A percentile compares a stretch with the other conserved stretches of the same genome.
phyloP scores from a whole-genome alignment of 1,140 invertebrate genomes.

The Leptinotarsa lineolata region DNA sequence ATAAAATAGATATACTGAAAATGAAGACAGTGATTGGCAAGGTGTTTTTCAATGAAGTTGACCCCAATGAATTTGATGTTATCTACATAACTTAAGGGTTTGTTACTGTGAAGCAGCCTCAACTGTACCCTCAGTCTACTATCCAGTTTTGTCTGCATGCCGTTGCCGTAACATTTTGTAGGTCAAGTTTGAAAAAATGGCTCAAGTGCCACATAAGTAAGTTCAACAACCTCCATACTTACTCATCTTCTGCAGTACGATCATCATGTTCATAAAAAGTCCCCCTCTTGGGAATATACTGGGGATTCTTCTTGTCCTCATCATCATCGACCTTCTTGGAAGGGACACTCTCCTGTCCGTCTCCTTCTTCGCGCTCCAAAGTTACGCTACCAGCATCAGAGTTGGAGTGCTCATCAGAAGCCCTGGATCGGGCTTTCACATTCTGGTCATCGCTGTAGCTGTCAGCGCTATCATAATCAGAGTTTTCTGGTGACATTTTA shows the following conservation, averaged over 20 bases:
- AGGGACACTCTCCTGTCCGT: slow-evolving; percentile 65
- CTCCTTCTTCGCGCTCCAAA: slow-evolving; percentile 63
- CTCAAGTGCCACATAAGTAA: neutral
- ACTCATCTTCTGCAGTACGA: slow-evolving; percentile 74
- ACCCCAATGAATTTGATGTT: too few relatives aligned
- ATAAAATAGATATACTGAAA: too few relatives aligned
- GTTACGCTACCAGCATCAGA: slow-evolving; percentile 58
- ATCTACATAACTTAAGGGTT: too few relatives aligned
- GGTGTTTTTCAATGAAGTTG: too few relatives aligned
- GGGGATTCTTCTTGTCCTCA: slow-evolving; percentile 93
- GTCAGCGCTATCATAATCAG: slow-evolving; percentile 52
- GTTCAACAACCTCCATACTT: slow-evolving; percentile 41
- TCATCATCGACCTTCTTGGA: slow-evolving; percentile 84
- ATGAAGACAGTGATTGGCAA: too few relatives aligned
- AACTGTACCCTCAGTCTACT: too few relatives aligned
- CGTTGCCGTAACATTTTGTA: neutral
- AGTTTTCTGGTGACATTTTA: slow-evolving; percentile 44
- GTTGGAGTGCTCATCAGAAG: slow-evolving; percentile 34
- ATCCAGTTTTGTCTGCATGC: too few relatives aligned
- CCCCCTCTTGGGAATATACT: slow-evolving; percentile 94
- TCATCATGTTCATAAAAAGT: slow-evolving; percentile 97
- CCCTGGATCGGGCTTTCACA: slow-evolving; percentile 38
- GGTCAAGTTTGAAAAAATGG: slow-evolving; percentile 11
- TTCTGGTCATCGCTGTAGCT: slow-evolving; percentile 46
- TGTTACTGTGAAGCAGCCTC: too few relatives aligned